Base-by-base conservation (phyloP, 2,113 vertebrate species). In the Pagrus major region DNA sequence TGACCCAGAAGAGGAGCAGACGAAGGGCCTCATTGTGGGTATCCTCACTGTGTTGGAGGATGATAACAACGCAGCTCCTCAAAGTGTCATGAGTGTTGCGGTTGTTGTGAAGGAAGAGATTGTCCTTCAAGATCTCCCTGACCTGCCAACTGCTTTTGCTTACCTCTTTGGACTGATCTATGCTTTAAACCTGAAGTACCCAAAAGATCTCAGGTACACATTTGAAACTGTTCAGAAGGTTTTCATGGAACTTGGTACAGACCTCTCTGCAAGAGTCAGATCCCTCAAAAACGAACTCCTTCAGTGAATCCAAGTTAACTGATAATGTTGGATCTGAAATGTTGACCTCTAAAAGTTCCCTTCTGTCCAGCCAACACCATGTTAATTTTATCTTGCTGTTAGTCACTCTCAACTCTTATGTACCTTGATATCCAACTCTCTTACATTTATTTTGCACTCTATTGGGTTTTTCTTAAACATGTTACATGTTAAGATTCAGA, bases 211-310 rank as follows among this genome's bases (percentile, higher is more conserved):
- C 6, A 69, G 33, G 29, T 55, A 76, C n/a, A 81, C 55, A 14
- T 74, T 61, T 54, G 71, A 81, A 69, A 69, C 56, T 5, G 11
- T 76, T 58, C 49, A 49, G 15, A 70, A 65, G 39, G 15, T 71
- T 58, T 65, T 75, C 31, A 71, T 77, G 67, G 73, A 59, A 42
- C 67, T 77, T 44, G 61, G 70, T 3, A 68, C 52, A 52, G 44
- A 74, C 35, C 35, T 35, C 35, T 35, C 4, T 59, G 68, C 51
- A 64, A 58, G 67, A 29, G 75, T 69, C 41, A 70, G 35, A 55
- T 58, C 77, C 31, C 68, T 49, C 16, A 72, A 72, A 71, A 70
- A 68, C 65, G 61, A 70, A 70, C 63, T 68, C 29, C 41, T 68
- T 77, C 52, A 39, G 29, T 68, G 23, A 59, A 66, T 60, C 35